Percentiles rank a stretch among this genome's conserved stretches.
These are phyloP conservation scores for Aricia agestis DNA, from an alignment of 1,140 invertebrate genomes.

Conservation along the genomic window DNA sequence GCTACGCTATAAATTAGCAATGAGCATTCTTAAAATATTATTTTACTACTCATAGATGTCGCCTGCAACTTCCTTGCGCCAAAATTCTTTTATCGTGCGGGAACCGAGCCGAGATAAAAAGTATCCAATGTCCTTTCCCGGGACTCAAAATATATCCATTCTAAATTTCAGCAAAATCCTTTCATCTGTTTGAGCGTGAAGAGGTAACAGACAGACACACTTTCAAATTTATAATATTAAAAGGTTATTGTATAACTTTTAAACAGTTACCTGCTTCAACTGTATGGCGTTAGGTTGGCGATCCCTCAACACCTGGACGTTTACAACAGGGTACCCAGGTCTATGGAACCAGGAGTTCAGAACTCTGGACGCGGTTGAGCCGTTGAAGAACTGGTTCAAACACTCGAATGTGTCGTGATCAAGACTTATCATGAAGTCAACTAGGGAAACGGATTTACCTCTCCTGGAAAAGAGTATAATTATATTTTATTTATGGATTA, in stretches of 20 bases:
- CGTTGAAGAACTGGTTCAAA: conserved; percentile 55
- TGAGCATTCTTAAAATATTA: no score
- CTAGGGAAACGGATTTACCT: conserved; percentile 51
- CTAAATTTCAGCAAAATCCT: no score
- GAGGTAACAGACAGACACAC: no score
- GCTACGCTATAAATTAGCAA: no score
- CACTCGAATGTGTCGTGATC: conserved; percentile 60
- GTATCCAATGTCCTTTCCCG: no score
- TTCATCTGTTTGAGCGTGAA: no score
- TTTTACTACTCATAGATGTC: no score
- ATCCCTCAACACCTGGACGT: conserved; percentile 69
- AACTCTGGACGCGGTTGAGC: conserved; percentile 68
- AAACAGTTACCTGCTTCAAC: conserved; percentile 50
- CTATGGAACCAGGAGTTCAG: conserved; percentile 86
- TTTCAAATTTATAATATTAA: no score
- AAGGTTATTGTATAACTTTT: neutral
- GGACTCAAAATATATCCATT: no score
- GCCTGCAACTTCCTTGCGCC: no score
- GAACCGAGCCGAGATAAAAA: no score
- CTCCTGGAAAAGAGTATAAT: conserved; percentile 42
- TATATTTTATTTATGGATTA: neutral
- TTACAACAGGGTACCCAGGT: conserved; percentile 85
- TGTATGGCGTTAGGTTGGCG: conserved; percentile 51
- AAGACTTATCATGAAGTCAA: conserved; percentile 49
- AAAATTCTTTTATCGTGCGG: no score